These are phyloP conservation scores for Eilema sororculum DNA, from an alignment of 2,888 invertebrate species.

Conservation along the genomic window DNA sequence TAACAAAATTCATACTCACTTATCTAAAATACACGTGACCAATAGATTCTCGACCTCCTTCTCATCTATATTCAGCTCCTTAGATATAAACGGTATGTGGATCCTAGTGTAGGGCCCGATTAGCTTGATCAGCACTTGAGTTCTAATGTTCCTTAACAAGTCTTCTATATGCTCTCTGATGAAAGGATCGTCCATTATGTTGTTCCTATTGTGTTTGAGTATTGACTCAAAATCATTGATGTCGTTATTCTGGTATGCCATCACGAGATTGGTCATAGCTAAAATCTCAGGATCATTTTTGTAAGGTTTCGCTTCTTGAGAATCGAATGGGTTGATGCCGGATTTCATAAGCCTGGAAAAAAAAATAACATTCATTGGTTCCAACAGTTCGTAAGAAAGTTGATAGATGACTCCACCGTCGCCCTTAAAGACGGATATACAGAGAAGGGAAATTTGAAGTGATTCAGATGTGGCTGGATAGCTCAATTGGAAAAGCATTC, in stretches of 20 bases:
- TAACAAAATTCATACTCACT: slow-evolving; percentile 88
- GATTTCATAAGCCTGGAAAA: slow-evolving; percentile 97
- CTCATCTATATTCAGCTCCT: slow-evolving; percentile 96
- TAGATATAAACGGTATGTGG: slow-evolving; percentile 98
- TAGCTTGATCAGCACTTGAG: slow-evolving; percentile 98
- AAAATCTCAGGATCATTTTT: slow-evolving; percentile 99
- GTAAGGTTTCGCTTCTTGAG: slow-evolving; percentile 99
- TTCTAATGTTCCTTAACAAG: slow-evolving; percentile 97
- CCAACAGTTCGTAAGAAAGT: too few species aligned
- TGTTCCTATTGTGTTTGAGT: slow-evolving; percentile 94
- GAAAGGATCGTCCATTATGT: slow-evolving; percentile 99
- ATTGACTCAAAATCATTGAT: slow-evolving; percentile 99
- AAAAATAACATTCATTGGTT: slow-evolving; percentile 1
- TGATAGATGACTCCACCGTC: too few species aligned
- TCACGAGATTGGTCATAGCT: slow-evolving; percentile 99
- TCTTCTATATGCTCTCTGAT: slow-evolving; percentile 99
- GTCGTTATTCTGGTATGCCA: slow-evolving; percentile 98
- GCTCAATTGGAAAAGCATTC: too few species aligned
- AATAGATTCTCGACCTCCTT: slow-evolving; percentile 98
- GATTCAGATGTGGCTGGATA: too few species aligned
- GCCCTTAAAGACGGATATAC: too few species aligned
- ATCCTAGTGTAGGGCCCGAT: slow-evolving; percentile 99
- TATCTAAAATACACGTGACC: slow-evolving; percentile 99
- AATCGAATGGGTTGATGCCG: slow-evolving; percentile 99
- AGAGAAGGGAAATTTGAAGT: too few species aligned